phyloP scores from a whole-genome alignment of 1,140 invertebrate species.

The Lepidurus couesii region DNA sequence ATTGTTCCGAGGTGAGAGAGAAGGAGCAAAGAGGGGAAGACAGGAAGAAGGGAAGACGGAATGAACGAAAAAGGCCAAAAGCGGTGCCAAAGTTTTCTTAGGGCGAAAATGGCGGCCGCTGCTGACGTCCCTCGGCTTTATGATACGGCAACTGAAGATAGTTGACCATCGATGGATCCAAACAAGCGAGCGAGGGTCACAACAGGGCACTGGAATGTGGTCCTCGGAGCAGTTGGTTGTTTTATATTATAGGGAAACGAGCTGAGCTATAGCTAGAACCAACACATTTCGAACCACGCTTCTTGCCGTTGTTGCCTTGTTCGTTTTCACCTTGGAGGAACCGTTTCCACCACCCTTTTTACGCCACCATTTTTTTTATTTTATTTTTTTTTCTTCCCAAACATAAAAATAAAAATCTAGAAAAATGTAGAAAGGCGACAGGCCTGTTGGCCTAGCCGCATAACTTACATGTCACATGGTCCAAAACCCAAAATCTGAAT shows the following conservation, averaged over 20 bases:
- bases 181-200: constrained; percentile 13
- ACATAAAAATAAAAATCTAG: too few species aligned
- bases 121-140: constrained; percentile 12
- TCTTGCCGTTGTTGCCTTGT: not conserved
- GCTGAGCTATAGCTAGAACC: not conserved
- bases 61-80: not conserved
- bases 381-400: too few species aligned
- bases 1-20: too few species aligned
- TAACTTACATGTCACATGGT: too few species aligned
- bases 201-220: constrained; percentile 18
- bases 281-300: not conserved
- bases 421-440: too few species aligned
- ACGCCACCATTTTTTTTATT: too few species aligned
- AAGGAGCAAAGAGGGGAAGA: too few species aligned
- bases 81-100: not conserved
- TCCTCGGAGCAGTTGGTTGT: constrained; percentile 17
- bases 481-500: too few species aligned
- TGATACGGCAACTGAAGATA: constrained; percentile 16
- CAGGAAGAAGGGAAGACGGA: not conserved
- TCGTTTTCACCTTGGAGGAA: not conserved
- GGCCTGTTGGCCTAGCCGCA: too few species aligned
- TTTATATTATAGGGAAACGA: constrained; percentile 6
- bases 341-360: not conserved
- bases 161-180: constrained; percentile 12
- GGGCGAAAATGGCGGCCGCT: constrained; percentile 11